Conservation (phyloP, 2,113 vertebrate species). For the Fulmarus glacialis region DNA sequence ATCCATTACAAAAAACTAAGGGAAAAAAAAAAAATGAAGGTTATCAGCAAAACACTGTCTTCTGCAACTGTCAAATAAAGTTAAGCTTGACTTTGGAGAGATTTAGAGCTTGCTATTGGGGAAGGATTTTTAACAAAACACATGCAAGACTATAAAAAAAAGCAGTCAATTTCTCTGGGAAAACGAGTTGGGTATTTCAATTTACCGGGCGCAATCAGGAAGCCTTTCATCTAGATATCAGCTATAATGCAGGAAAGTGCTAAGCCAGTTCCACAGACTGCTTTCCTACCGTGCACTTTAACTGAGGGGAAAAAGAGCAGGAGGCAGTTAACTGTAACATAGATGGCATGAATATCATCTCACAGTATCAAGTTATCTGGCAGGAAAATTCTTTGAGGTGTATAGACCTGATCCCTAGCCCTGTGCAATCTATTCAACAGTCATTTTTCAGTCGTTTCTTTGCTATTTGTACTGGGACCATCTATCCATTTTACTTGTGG, state of each 20-base stretch:
- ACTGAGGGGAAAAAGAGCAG: background rate
- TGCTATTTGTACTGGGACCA: background rate
- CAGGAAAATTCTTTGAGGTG: background rate
- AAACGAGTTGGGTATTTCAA: conserved; percentile 17
- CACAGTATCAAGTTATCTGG: background rate
- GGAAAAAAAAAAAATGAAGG: background rate
- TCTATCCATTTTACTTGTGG: background rate
- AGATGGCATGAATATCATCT: conserved; percentile 5
- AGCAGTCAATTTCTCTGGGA: background rate
- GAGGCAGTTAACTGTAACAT: background rate
- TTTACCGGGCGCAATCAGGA: conserved; percentile 22
- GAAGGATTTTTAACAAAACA: conserved; percentile 35
- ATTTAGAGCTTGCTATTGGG: background rate
- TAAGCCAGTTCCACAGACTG: conserved; percentile 20
- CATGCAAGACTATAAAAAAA: background rate
- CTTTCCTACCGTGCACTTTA: conserved; percentile 36
- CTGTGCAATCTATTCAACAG: background rate
- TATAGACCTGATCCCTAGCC: background rate
- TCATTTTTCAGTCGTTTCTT: background rate
- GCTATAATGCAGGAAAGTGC: conserved; percentile 17
- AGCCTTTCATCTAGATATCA: conserved; percentile 55
- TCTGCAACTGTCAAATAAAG: background rate
- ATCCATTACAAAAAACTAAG: conserved; percentile 11
- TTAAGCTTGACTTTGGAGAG: background rate
- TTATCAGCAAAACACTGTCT: background rate